Evolutionary conservation across 2,888 invertebrate species (phyloP).

Genomic region (Pseudococcus viburni): DNA sequence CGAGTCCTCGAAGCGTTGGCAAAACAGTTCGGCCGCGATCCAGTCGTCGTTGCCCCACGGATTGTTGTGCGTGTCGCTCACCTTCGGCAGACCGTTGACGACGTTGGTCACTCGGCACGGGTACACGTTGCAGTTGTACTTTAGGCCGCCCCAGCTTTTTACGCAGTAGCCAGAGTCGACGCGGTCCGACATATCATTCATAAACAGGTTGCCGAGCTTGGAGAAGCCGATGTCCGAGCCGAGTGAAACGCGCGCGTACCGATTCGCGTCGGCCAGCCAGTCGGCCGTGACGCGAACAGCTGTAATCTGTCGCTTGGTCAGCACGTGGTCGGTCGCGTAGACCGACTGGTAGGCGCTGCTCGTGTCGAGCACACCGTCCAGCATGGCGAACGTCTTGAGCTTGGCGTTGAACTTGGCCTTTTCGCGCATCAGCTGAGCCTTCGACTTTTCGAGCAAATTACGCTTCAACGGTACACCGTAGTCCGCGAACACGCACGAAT

Average conservation of each 20-base stretch:
- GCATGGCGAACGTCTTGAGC: background rate
- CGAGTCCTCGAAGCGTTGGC: background rate
- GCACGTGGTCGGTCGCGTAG: background rate
- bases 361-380: background rate
- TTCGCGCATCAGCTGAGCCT: background rate
- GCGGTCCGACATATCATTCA: too few species aligned
- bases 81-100: background rate
- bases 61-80: background rate
- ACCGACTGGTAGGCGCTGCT: background rate
- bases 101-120: background rate
- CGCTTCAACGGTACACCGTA: background rate
- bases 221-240: background rate
- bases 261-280: background rate
- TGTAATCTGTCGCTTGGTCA: background rate
- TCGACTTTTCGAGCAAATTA: background rate
- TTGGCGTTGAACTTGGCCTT: background rate
- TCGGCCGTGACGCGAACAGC: background rate
- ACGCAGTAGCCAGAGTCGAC: too few species aligned
- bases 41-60: conserved; percentile 16
- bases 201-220: background rate
- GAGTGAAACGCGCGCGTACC: background rate
- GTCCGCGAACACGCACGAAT: background rate
- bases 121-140: background rate
- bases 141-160: background rate
- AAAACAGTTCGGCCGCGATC: background rate